A percentile compares a stretch with the other conserved stretches of the same genome.
These are phyloP conservation scores for Heteractis magnifica DNA, from an alignment of 92 coral and sea anemone genomes.

Conservation along the genomic window DNA sequence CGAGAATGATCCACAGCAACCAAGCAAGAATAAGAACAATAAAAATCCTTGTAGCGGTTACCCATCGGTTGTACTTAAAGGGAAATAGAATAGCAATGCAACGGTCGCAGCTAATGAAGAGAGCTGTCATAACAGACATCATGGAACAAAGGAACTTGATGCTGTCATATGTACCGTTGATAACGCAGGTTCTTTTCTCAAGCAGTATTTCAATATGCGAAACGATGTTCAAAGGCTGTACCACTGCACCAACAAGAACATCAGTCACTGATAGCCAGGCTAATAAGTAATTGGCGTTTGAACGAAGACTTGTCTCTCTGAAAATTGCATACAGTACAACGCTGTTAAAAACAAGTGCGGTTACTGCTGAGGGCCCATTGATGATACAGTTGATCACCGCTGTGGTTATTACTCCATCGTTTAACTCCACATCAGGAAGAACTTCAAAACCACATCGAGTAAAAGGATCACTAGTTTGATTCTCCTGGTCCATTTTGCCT, in stretches of 20 bases:
- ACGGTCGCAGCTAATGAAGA: slow-evolving; percentile 41
- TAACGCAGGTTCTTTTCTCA: slow-evolving; percentile 10
- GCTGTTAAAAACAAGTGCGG: slow-evolving; percentile 33
- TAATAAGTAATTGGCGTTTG: slow-evolving; percentile 33
- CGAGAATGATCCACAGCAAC: slow-evolving; percentile 40
- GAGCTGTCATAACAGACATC: slow-evolving; percentile 48
- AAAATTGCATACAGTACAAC: slow-evolving; percentile 26
- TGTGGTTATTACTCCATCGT: slow-evolving; percentile 12
- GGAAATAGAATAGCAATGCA: slow-evolving; percentile 38
- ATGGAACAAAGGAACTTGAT: slow-evolving; percentile 37
- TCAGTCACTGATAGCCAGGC: slow-evolving; percentile 46
- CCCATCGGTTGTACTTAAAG: slow-evolving; percentile 37
- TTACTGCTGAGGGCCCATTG: slow-evolving; percentile 31
- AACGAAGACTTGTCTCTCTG: slow-evolving; percentile 31
- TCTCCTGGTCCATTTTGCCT: background rate
- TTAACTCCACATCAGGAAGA: background rate
- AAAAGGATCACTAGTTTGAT: background rate
- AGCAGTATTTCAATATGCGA: slow-evolving; percentile 17
- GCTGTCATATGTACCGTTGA: slow-evolving; percentile 35
- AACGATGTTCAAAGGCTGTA: slow-evolving; percentile 40
- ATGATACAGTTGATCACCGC: slow-evolving; percentile 39
- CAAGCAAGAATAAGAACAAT: slow-evolving; percentile 30
- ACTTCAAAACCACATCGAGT: slow-evolving; percentile 14
- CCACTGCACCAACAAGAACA: slow-evolving; percentile 37
- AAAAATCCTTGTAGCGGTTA: slow-evolving; percentile 26